Evolutionary conservation across 2,113 vertebrate genomes (phyloP), one percentile per base, ranked within the genome.

Genomic region (Catharus minimus): DNA sequence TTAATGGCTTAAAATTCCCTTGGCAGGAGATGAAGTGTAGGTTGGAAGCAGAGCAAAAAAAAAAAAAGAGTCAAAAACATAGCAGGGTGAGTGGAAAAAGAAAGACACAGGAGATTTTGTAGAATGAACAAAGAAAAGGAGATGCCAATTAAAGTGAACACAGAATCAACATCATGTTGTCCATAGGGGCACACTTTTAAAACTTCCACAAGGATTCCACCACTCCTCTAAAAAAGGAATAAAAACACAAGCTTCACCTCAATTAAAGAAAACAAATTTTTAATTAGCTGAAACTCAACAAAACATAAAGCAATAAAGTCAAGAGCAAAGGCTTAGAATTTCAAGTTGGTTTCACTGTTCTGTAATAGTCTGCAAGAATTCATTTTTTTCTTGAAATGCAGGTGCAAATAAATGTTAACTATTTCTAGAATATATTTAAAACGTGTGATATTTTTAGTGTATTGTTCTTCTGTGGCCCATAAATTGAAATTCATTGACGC

Each of bases 1-100:
- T 93, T 94, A 93, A 88, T 72, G 33, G n/a, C 44, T 91, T 80
- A 71, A 76, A 92, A 90, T 89, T 90, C 52, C 82, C 47, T 92
- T 95, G 75, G 64, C 79, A 92, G 55, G 61, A 79, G 32, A 46
- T 85, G 39, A 76, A 82, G 74, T 67, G 82, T 89, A 62, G 50
- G 67, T 46, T 92, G 39, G 50, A 85, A 38, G 43, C 55, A 82
- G 22, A 75, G 60, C 11, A 4, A 32, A 64, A 83, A 85, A 55
- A 87, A 38, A 36, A 36, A 36, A 33, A 33, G 7, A 56, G 38
- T 88, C 43, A 61, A 74, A 93, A 85, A 77, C 36, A 49, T 66
- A 73, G 26, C 36, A 55, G 67, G 27, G 36, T 65, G 71, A 87
- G 30, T 69, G 52, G 85, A 60, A 58, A 75, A 85, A 87, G 84